A percentile compares a stretch with the other conserved stretches of the same genome.
phyloP scores from a whole-genome alignment of 2,888 invertebrate species.

The Stenchaetothrips biformis region DNA sequence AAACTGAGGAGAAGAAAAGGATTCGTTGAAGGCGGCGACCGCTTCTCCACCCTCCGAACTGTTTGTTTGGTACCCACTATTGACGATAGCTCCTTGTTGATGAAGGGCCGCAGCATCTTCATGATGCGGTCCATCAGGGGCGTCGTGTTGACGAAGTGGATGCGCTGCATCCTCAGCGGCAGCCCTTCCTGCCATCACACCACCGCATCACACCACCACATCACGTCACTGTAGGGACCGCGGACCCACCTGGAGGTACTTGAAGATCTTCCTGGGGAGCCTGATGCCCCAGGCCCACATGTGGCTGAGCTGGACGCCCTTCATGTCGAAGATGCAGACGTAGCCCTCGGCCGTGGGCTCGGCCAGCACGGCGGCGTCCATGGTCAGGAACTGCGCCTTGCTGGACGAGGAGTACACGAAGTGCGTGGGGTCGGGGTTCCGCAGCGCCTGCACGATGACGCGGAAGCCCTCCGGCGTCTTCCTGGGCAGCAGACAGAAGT shows the following conservation, averaged over 20 bases:
- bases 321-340: slow-evolving; percentile 17
- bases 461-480: slow-evolving; percentile 8
- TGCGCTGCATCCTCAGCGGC: not conserved
- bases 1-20: not conserved
- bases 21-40: not conserved
- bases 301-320: slow-evolving; percentile 2
- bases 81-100: not conserved
- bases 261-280: slow-evolving; percentile 11
- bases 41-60: not conserved
- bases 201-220: too few relatives aligned
- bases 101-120: slow-evolving; percentile 11
- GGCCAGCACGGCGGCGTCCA: not conserved
- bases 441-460: slow-evolving; percentile 11
- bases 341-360: slow-evolving; percentile 1
- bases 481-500: slow-evolving; percentile 6
- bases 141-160: slow-evolving; percentile 3
- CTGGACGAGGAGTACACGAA: slow-evolving; percentile 20
- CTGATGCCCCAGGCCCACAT: slow-evolving; percentile 19
- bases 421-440: not conserved
- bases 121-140: slow-evolving; percentile 1
- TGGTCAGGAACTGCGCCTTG: slow-evolving; percentile 22
- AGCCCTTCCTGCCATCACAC: not conserved
- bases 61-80: not conserved
- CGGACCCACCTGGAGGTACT: not conserved
- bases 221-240: not conserved